phyloP scores from a whole-genome alignment of 2,797 vertebrate species.

The Nyctalus aviator region DNA sequence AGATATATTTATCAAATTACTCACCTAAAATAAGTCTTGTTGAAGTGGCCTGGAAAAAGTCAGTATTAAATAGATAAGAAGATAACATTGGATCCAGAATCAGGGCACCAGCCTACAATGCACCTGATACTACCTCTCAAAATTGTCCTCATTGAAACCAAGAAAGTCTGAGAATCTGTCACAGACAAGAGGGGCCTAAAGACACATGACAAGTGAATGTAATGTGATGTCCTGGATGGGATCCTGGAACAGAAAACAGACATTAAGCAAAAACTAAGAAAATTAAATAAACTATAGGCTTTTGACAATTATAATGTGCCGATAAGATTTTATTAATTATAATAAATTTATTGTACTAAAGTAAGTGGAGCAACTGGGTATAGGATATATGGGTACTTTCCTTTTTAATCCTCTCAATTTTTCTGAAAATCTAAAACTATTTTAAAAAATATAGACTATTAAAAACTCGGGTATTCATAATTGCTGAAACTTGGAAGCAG shows the following conservation, averaged over 20 bases:
- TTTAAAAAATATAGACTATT: neutral
- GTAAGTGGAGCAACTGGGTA: neutral
- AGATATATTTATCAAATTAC: neutral
- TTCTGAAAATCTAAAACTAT: neutral
- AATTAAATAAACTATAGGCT: neutral
- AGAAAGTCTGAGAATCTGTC: neutral
- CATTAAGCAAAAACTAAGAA: neutral
- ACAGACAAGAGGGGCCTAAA: neutral
- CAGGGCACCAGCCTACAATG: neutral
- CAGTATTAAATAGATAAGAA: neutral
- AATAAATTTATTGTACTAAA: neutral
- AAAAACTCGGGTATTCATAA: neutral
- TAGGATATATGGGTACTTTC: neutral
- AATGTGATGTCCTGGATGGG: neutral
- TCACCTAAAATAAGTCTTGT: neutral
- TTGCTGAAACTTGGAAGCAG: neutral
- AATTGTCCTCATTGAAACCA: neutral
- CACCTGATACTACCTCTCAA: neutral
- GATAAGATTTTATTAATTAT: neutral
- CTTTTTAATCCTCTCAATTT: neutral
- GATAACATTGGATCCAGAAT: neutral
- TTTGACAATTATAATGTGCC: neutral
- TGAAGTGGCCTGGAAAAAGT: neutral
- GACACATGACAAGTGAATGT: neutral
- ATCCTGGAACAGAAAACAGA: neutral